phyloP scores from a whole-genome alignment of 2,113 vertebrate species.

The Bagarius yarrelli region DNA sequence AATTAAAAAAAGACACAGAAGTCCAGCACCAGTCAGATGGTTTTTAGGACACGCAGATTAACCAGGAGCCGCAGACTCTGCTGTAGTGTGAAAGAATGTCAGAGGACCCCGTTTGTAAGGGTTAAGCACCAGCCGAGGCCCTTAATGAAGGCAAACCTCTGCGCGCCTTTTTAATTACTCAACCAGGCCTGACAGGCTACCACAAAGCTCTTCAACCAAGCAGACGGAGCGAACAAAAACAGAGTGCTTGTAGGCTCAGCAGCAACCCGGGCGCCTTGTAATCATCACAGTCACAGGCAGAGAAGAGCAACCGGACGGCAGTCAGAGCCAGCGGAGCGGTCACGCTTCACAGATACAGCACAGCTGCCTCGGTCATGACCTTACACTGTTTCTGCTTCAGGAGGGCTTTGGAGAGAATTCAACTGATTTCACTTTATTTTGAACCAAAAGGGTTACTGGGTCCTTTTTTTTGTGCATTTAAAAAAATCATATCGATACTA shows the following conservation, averaged over 20 bases:
- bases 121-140: slow-evolving; percentile 54
- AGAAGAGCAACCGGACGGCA: slow-evolving; percentile 58
- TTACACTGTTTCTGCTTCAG: slow-evolving; percentile 33
- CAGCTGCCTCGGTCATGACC: slow-evolving; percentile 55
- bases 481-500: background rate
- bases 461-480: background rate
- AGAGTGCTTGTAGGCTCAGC: slow-evolving; percentile 51
- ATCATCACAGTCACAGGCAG: slow-evolving; percentile 57
- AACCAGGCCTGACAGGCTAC: slow-evolving; percentile 75
- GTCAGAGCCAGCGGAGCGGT: slow-evolving; percentile 56
- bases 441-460: background rate
- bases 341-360: slow-evolving; percentile 56
- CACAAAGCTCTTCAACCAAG: slow-evolving; percentile 61
- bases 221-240: slow-evolving; percentile 59
- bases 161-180: slow-evolving; percentile 77
- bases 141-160: slow-evolving; percentile 72
- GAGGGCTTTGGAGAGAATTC: background rate
- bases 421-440: background rate
- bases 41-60: slow-evolving; percentile 10
- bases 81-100: slow-evolving; percentile 25
- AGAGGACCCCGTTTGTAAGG: slow-evolving; percentile 41
- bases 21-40: background rate
- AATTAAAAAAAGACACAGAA: background rate
- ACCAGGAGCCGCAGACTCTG: slow-evolving; percentile 6
- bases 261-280: slow-evolving; percentile 21